Percentiles rank a stretch among this genome's conserved stretches.
phyloP scores from a whole-genome alignment of 2,113 vertebrate species.

The Scomber colias region DNA sequence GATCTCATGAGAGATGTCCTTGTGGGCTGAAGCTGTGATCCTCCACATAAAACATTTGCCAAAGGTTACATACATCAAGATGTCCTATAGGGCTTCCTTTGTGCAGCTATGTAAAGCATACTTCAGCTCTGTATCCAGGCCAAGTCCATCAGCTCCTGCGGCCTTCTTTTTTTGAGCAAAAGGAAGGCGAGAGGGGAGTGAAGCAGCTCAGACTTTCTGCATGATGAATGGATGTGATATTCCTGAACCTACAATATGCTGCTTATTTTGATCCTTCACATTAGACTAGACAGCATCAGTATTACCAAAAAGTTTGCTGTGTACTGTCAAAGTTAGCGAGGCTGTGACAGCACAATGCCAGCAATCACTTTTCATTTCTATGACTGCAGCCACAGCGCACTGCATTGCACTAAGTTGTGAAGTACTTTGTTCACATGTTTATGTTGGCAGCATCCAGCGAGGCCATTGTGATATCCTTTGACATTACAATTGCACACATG shows the following conservation, averaged over 20 bases:
- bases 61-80: conserved; percentile 28
- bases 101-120: background rate
- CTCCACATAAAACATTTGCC: conserved; percentile 2
- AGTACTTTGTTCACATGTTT: conserved; percentile 68
- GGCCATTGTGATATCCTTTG: conserved; percentile 41
- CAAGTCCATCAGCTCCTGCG: conserved; percentile 6
- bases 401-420: conserved; percentile 46
- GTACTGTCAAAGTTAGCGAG: background rate
- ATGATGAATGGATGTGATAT: conserved; percentile 38
- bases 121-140: conserved; percentile 14
- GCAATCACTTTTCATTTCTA: conserved; percentile 7
- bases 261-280: conserved; percentile 29
- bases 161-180: background rate
- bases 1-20: conserved; percentile 31
- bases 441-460: conserved; percentile 58
- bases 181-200: background rate
- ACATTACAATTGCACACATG: conserved; percentile 60
- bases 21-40: conserved; percentile 6
- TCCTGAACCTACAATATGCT: conserved; percentile 25
- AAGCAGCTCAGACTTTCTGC: background rate
- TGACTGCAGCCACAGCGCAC: conserved; percentile 25
- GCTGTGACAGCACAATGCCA: background rate
- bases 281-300: conserved; percentile 9
- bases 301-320: background rate
- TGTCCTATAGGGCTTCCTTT: background rate